Percentiles rank a stretch among this genome's conserved stretches.
Evolutionary conservation across 2,113 vertebrate species (phyloP).

Genomic region (Phaethornis superciliosus): DNA sequence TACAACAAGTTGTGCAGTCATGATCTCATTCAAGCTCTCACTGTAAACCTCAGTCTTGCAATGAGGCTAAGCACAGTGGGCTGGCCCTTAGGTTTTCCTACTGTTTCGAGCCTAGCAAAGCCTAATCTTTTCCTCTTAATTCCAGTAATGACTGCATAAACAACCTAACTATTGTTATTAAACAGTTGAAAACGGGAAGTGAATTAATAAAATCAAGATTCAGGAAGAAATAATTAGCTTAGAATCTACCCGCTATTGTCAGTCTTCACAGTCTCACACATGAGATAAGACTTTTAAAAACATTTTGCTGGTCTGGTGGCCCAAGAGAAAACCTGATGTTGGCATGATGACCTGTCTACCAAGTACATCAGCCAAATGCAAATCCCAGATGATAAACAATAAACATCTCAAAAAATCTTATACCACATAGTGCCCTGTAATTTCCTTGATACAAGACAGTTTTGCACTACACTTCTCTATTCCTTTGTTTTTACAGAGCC

Average conservation of each 20-base stretch:
- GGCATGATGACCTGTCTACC: background rate
- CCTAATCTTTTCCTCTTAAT: background rate
- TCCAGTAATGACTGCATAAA: background rate
- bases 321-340: background rate
- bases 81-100: background rate
- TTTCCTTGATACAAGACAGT: background rate
- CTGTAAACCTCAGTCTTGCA: background rate
- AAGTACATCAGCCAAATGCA: background rate
- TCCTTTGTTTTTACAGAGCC: background rate
- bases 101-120: background rate
- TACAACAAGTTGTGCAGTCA: background rate
- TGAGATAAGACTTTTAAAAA: background rate
- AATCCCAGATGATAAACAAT: background rate
- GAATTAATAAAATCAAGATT: background rate
- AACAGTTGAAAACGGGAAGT: background rate
- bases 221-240: constrained; percentile 18
- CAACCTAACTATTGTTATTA: background rate
- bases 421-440: background rate
- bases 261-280: background rate
- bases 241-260: background rate
- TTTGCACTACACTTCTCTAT: background rate
- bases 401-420: background rate
- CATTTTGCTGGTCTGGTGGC: background rate
- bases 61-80: background rate
- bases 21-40: background rate